A percentile compares a stretch with the other conserved stretches of the same genome.
phyloP scores from a whole-genome alignment of 2,888 invertebrate genomes.

The Drosophila macrothrix region DNA sequence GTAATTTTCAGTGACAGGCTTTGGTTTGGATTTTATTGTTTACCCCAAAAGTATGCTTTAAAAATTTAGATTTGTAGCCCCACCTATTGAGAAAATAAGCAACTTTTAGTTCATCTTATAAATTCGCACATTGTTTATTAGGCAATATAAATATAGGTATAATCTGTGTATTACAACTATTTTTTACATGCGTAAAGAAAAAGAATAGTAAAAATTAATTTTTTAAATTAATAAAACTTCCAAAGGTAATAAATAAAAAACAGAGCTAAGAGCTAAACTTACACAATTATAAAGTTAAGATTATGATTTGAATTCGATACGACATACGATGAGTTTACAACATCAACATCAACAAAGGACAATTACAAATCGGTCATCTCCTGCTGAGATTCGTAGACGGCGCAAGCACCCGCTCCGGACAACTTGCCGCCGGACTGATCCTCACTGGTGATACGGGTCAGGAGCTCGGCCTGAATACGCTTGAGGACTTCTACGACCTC shows the following conservation, averaged over 20 bases:
- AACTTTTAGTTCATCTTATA: slow-evolving; percentile 31
- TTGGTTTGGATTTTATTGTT: too few relatives aligned
- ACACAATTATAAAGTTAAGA: slow-evolving; percentile 32
- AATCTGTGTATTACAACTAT: slow-evolving; percentile 40
- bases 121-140: slow-evolving; percentile 51
- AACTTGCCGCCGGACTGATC: slow-evolving; percentile 49
- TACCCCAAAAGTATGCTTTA: slow-evolving; percentile 7
- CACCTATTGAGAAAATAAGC: neutral
- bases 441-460: slow-evolving; percentile 80
- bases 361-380: slow-evolving; percentile 84
- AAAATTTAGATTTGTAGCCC: neutral
- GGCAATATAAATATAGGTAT: slow-evolving; percentile 24
- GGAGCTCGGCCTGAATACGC: slow-evolving; percentile 82
- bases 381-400: slow-evolving; percentile 78
- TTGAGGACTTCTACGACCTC: slow-evolving; percentile 83
- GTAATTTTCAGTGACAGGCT: neutral
- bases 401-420: slow-evolving; percentile 36
- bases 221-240: slow-evolving; percentile 53
- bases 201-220: slow-evolving; percentile 38
- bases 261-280: slow-evolving; percentile 42
- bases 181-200: slow-evolving; percentile 66
- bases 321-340: slow-evolving; percentile 25
- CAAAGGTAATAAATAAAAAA: slow-evolving; percentile 58
- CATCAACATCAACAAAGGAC: slow-evolving; percentile 47
- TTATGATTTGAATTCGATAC: slow-evolving; percentile 55